Percentiles rank a stretch among this genome's conserved stretches.
Evolutionary conservation across 2,797 vertebrate genomes (phyloP).

Genomic region (Cryptoblepharus egeriae): DNA sequence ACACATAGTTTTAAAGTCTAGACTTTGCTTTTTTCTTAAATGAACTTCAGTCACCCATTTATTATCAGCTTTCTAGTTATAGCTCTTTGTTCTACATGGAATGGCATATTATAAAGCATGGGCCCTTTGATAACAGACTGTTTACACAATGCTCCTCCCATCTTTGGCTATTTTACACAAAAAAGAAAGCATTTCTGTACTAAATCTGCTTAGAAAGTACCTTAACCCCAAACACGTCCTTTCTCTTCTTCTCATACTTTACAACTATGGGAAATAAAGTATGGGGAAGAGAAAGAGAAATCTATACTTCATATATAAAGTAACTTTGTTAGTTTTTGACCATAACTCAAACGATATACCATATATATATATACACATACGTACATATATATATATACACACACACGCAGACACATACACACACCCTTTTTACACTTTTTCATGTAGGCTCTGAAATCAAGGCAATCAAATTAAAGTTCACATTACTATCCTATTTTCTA

Average conservation of each 20-base stretch:
- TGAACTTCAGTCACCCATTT: constrained; percentile 38
- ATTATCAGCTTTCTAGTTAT: constrained; percentile 41
- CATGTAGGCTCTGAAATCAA: neutral
- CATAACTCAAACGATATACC: too few relatives aligned
- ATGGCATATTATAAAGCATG: neutral
- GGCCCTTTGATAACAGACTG: constrained; percentile 30
- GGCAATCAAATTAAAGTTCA: neutral
- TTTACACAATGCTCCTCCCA: constrained; percentile 21
- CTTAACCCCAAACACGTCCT: constrained; percentile 31
- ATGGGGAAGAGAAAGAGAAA: too few relatives aligned
- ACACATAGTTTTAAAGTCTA: constrained; percentile 56
- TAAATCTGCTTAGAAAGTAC: neutral
- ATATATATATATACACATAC: too few relatives aligned
- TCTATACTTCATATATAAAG: too few relatives aligned
- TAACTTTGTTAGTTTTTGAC: too few relatives aligned
- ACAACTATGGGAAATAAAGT: too few relatives aligned
- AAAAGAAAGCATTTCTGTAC: neutral
- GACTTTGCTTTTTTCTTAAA: constrained; percentile 1
- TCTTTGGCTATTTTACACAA: constrained; percentile 6
- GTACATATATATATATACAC: too few relatives aligned
- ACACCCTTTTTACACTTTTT: constrained; percentile 16
- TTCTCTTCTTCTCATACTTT: constrained; percentile 5
- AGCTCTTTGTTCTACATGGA: constrained; percentile 32
- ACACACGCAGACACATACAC: too few relatives aligned
- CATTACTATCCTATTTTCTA: neutral